Conservation (phyloP, 2,888 invertebrate species). For the Napeogenes sylphis region DNA sequence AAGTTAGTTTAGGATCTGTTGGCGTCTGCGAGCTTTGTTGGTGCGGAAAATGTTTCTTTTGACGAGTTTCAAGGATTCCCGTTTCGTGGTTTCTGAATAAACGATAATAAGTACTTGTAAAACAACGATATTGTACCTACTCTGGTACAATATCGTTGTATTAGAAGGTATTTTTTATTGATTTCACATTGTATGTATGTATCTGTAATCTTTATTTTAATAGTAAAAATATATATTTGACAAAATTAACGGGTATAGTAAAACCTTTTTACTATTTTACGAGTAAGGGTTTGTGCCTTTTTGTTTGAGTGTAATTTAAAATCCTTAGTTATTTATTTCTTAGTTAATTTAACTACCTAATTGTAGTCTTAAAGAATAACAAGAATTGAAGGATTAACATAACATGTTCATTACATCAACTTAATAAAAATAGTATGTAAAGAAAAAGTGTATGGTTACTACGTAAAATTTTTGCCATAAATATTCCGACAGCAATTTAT, state of each 20-base stretch:
- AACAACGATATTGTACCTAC: background rate
- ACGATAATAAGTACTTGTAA: constrained; percentile 3
- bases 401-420: too few relatives aligned
- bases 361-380: too few relatives aligned
- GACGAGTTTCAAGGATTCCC: constrained; percentile 12
- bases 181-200: too few relatives aligned
- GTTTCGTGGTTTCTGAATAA: background rate
- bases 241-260: too few relatives aligned
- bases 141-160: background rate
- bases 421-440: background rate
- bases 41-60: constrained; percentile 22
- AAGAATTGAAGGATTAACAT: background rate
- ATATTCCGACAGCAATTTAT: constrained; percentile 2
- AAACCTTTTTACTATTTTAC: too few relatives aligned
- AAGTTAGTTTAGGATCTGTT: constrained; percentile 48
- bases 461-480: background rate
- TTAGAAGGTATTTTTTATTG: background rate
- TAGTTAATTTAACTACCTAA: too few relatives aligned
- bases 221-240: too few relatives aligned
- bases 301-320: too few relatives aligned
- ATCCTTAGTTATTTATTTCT: too few relatives aligned
- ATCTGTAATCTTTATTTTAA: background rate
- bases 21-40: constrained; percentile 29
- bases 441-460: background rate
- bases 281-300: too few relatives aligned